phyloP scores from a whole-genome alignment of 2,888 invertebrate species.

The Pristionchus maxplancki region DNA sequence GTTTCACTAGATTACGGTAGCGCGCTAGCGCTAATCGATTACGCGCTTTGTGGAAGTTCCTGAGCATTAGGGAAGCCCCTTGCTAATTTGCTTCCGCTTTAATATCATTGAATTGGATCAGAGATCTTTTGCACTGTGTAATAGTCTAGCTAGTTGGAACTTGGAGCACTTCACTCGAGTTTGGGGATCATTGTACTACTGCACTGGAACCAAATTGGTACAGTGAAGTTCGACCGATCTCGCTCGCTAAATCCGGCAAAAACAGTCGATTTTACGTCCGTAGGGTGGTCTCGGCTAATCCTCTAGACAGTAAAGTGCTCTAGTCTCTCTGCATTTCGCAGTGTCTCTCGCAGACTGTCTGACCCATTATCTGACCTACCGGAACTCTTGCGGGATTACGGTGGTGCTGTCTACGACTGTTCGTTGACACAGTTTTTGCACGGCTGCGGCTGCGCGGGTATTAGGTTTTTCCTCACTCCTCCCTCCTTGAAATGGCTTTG shows the following conservation, averaged over 20 bases:
- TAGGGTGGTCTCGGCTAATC: constrained; percentile 5
- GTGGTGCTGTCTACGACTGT: not conserved
- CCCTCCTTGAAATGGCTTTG: not conserved
- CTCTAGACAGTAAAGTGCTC: not conserved
- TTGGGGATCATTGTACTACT: not conserved
- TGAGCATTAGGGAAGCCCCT: not conserved
- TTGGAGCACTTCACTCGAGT: no score
- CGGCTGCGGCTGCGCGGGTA: not conserved
- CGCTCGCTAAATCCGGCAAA: not conserved
- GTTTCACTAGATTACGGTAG: not conserved
- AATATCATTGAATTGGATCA: not conserved
- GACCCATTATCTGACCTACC: not conserved
- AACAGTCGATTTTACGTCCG: not conserved
- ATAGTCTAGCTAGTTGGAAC: no score
- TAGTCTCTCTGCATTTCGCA: not conserved
- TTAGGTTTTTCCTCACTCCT: not conserved
- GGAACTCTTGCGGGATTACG: constrained; percentile 5
- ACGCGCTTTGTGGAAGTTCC: not conserved
- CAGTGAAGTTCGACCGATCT: not conserved
- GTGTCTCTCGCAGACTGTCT: not conserved
- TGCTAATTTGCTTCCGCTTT: not conserved
- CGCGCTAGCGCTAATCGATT: not conserved
- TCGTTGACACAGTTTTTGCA: not conserved
- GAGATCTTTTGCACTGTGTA: no score
- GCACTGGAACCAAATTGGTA: not conserved